Evolutionary conservation across 2,888 invertebrate species (phyloP).

Genomic region (Creontiades dilutus): DNA sequence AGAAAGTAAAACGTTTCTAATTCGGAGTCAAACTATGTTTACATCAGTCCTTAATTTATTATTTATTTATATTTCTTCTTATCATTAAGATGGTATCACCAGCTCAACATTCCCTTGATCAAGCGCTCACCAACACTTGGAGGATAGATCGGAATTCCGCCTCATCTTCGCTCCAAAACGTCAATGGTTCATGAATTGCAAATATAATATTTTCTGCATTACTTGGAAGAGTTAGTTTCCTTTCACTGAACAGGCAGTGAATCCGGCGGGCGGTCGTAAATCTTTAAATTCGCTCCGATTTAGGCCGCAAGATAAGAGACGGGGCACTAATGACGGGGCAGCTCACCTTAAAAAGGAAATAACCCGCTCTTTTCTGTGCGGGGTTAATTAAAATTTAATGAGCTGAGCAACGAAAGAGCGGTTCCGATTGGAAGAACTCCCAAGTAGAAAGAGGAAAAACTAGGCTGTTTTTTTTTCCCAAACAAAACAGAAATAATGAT

Average conservation of each 20-base stretch:
- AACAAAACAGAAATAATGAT: too few relatives aligned
- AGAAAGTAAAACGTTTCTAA: too few relatives aligned
- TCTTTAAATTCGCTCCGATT: conserved; percentile 45
- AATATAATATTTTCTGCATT: not conserved
- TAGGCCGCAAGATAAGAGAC: conserved; percentile 25
- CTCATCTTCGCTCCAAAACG: not conserved
- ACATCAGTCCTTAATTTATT: too few relatives aligned
- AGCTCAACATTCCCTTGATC: too few relatives aligned
- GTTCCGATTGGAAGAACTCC: not conserved
- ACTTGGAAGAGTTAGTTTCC: not conserved
- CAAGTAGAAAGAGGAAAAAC: not conserved
- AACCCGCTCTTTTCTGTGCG: conserved; percentile 17
- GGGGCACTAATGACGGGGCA: conserved; percentile 34
- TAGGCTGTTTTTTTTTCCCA: not conserved
- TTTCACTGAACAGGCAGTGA: not conserved
- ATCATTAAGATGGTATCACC: too few relatives aligned
- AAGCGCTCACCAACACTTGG: too few relatives aligned
- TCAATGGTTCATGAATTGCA: not conserved
- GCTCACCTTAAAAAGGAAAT: conserved; percentile 39
- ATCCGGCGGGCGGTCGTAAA: conserved; percentile 30
- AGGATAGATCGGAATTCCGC: too few relatives aligned
- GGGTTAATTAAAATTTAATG: conserved; percentile 34
- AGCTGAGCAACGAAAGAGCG: not conserved
- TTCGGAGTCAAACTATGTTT: too few relatives aligned
- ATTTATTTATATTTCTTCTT: too few relatives aligned